These are phyloP conservation scores for Otus sunia DNA, from an alignment of 2,113 vertebrate genomes.

Conservation along the genomic window DNA sequence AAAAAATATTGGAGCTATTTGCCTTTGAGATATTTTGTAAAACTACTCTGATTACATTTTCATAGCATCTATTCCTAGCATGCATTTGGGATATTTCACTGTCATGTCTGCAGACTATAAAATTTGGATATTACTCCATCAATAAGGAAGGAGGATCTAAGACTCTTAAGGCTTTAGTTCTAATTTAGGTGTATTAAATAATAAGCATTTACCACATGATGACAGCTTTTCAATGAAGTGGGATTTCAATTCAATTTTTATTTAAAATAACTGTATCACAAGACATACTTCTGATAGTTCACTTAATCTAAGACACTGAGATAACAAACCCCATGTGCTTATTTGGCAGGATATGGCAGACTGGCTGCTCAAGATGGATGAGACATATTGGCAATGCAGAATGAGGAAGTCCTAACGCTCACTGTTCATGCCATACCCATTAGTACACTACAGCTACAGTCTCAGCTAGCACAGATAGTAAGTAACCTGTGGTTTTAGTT, in stretches of 20 bases:
- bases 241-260: background rate
- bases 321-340: background rate
- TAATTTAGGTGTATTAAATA: background rate
- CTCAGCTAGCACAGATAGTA: fast-evolving
- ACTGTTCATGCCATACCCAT: fast-evolving
- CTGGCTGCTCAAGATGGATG: background rate
- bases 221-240: background rate
- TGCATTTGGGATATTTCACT: background rate
- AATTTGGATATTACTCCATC: background rate
- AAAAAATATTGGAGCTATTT: background rate
- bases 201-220: background rate
- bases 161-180: background rate
- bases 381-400: background rate
- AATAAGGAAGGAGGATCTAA: background rate
- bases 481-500: background rate
- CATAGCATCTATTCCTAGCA: background rate
- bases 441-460: fast-evolving
- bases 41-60: background rate
- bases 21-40: background rate
- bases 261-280: background rate
- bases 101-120: background rate
- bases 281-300: background rate
- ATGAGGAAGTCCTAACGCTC: background rate
- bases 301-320: background rate
- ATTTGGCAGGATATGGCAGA: background rate